Evolutionary conservation across 1,140 invertebrate species (phyloP).

Genomic region (Lysiphlebus fabarum): DNA sequence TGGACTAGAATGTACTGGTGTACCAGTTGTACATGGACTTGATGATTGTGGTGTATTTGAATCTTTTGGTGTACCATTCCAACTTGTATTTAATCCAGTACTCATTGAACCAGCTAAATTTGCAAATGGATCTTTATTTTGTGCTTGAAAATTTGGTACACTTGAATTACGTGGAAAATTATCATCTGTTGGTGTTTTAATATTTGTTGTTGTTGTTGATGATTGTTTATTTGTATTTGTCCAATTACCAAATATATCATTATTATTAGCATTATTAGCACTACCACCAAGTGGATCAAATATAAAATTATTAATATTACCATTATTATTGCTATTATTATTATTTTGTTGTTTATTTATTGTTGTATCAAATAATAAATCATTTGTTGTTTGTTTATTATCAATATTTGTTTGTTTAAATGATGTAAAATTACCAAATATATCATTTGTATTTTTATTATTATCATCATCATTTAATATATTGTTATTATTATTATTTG

Average conservation of each 20-base stretch:
- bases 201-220: constrained; percentile 11
- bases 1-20: constrained; percentile 47
- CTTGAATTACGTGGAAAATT: constrained; percentile 59
- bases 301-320: constrained; percentile 30
- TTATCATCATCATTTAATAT: constrained; percentile 44
- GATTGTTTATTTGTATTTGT: constrained; percentile 20
- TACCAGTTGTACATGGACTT: constrained; percentile 47
- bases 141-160: constrained; percentile 59
- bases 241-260: constrained; percentile 42
- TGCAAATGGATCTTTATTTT: constrained; percentile 58
- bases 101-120: constrained; percentile 52
- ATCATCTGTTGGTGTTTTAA: constrained; percentile 41
- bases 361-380: constrained; percentile 36
- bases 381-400: constrained; percentile 31
- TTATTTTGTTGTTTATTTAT: constrained; percentile 20
- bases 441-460: constrained; percentile 53
- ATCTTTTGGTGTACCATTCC: constrained; percentile 49
- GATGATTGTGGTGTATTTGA: constrained; percentile 48
- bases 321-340: background rate
- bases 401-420: constrained; percentile 35
- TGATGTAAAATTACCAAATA: constrained; percentile 60
- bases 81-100: constrained; percentile 46
- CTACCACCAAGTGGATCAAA: constrained; percentile 45
- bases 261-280: constrained; percentile 24
- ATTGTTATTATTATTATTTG: constrained; percentile 26